A percentile compares a stretch with the other conserved stretches of the same genome.
Conservation (phyloP, 2,888 invertebrate species). For the Idaea straminata region DNA sequence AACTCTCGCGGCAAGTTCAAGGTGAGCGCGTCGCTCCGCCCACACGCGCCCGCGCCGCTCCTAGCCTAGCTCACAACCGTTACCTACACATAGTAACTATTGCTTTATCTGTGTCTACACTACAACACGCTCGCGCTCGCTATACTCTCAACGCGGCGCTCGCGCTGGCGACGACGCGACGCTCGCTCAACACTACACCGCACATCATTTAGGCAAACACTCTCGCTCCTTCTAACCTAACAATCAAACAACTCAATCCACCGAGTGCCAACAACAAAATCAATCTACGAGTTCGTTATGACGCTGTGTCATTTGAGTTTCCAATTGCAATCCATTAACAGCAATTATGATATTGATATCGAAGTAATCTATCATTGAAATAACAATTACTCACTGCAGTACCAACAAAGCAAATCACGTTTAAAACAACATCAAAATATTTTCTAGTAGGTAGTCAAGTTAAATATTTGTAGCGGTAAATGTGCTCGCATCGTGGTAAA, state of each 20-base stretch:
- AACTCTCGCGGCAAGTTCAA: slow-evolving; percentile 77
- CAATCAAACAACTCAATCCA: slow-evolving; percentile 28
- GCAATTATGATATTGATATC: slow-evolving; percentile 22
- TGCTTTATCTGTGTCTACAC: slow-evolving; percentile 57
- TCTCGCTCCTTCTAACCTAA: slow-evolving; percentile 44
- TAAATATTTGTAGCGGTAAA: no score
- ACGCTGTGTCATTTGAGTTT: slow-evolving; percentile 14
- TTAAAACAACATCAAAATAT: slow-evolving; percentile 19
- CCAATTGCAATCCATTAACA: slow-evolving; percentile 20
- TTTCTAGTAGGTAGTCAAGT: no score
- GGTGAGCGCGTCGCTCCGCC: slow-evolving; percentile 77
- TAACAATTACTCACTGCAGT: slow-evolving; percentile 20
- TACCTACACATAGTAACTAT: slow-evolving; percentile 52
- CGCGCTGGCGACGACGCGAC: slow-evolving; percentile 6
- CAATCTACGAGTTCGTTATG: slow-evolving; percentile 34
- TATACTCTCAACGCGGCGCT: slow-evolving; percentile 19
- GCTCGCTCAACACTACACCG: no score
- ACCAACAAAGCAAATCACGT: slow-evolving; percentile 13
- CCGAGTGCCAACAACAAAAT: slow-evolving; percentile 42
- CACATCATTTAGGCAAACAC: slow-evolving; percentile 51
- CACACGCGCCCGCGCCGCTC: slow-evolving; percentile 52
- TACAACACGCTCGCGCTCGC: slow-evolving; percentile 41
- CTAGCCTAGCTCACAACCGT: slow-evolving; percentile 56
- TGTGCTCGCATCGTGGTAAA: no score
- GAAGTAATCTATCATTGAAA: slow-evolving; percentile 23